phyloP scores from a whole-genome alignment of 1,140 invertebrate species.

The Calosoma granatense region DNA sequence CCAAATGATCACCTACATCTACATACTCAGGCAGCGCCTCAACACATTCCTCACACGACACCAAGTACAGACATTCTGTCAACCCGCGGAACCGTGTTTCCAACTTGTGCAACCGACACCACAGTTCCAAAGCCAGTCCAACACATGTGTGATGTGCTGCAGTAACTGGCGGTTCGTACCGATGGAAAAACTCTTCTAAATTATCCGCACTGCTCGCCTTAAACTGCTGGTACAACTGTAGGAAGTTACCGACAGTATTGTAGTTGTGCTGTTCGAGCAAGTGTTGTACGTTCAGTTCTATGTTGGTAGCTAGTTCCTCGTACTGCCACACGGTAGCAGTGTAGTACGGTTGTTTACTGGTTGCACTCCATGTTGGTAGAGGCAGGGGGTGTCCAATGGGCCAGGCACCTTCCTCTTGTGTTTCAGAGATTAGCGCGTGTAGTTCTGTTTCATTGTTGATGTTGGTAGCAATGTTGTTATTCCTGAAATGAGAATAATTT shows the following conservation, averaged over 20 bases:
- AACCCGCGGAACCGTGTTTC: slow-evolving; percentile 53
- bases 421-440: slow-evolving; percentile 28
- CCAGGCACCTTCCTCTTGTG: slow-evolving; percentile 43
- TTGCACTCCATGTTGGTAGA: slow-evolving; percentile 50
- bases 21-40: slow-evolving; percentile 56
- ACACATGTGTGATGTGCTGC: slow-evolving; percentile 77
- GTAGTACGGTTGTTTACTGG: slow-evolving; percentile 38
- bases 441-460: slow-evolving; percentile 31
- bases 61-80: slow-evolving; percentile 55
- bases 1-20: slow-evolving; percentile 40
- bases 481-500: background rate
- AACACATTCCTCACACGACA: slow-evolving; percentile 82
- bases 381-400: slow-evolving; percentile 53
- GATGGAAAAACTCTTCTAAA: slow-evolving; percentile 56
- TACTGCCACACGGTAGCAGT: slow-evolving; percentile 55
- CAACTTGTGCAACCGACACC: slow-evolving; percentile 46
- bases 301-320: slow-evolving; percentile 63
- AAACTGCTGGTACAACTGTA: slow-evolving; percentile 66
- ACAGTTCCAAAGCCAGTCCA: slow-evolving; percentile 69
- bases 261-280: slow-evolving; percentile 72
- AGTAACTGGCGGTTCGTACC: slow-evolving; percentile 66
- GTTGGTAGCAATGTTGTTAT: slow-evolving; percentile 18
- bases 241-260: slow-evolving; percentile 76
- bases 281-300: slow-evolving; percentile 65
- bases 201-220: slow-evolving; percentile 46